phyloP scores from a whole-genome alignment of 23 tunicate species.

The Halocynthia aurantium region DNA sequence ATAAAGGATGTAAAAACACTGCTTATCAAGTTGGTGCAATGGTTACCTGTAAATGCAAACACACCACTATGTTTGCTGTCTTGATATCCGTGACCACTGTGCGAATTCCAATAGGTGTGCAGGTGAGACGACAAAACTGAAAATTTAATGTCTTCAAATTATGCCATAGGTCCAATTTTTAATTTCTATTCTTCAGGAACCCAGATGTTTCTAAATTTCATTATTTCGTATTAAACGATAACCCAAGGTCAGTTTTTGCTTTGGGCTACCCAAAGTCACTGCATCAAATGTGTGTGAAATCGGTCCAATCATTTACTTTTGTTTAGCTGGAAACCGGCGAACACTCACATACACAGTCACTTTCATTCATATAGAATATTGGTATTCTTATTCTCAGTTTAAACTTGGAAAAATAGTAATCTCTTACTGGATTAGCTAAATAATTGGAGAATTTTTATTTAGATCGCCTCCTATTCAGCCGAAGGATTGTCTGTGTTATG shows the following conservation, averaged over 20 bases:
- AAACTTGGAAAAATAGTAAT: background rate
- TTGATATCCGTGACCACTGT: background rate
- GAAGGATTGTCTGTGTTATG: slow-evolving; percentile 15
- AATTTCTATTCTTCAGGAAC: too few relatives aligned
- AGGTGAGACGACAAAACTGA: background rate
- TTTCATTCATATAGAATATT: background rate
- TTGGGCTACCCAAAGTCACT: too few relatives aligned
- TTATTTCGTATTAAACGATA: too few relatives aligned
- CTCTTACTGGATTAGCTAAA: background rate
- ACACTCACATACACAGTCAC: too few relatives aligned
- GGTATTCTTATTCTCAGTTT: background rate
- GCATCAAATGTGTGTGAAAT: too few relatives aligned
- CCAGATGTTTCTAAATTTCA: too few relatives aligned
- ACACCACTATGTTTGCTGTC: slow-evolving; percentile 8
- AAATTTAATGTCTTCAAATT: too few relatives aligned
- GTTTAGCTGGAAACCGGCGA: too few relatives aligned
- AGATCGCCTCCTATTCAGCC: slow-evolving; percentile 22
- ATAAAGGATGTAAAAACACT: background rate
- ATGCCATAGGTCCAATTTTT: too few relatives aligned
- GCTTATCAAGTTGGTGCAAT: slow-evolving; percentile 1
- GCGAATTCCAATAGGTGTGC: background rate
- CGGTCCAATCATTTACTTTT: too few relatives aligned
- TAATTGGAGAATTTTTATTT: background rate
- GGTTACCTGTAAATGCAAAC: slow-evolving; percentile 9
- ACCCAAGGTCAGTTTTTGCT: too few relatives aligned